Evolutionary conservation across 2,113 vertebrate genomes (phyloP).

Genomic region (Dromiciops gliroides): DNA sequence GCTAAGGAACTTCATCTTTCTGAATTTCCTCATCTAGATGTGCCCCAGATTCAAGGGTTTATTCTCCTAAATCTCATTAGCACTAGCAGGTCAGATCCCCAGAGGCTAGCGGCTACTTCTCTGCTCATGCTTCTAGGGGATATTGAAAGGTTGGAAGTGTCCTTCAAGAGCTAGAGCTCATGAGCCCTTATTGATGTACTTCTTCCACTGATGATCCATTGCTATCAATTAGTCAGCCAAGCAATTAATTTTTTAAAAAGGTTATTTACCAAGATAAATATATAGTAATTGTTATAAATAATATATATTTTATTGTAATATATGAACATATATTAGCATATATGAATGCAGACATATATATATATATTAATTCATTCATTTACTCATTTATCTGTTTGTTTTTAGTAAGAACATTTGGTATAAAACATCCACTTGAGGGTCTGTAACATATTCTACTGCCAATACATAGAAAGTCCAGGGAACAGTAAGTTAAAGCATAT

Average conservation of each 20-base stretch:
- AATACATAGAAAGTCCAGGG: too few species aligned
- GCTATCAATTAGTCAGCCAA: background rate
- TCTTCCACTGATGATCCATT: background rate
- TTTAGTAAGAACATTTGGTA: too few species aligned
- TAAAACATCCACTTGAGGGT: too few species aligned
- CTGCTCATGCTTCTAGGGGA: background rate
- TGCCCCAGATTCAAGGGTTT: background rate
- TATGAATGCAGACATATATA: background rate
- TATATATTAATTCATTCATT: background rate
- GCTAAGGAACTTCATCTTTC: background rate
- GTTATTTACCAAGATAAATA: background rate
- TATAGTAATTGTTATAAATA: background rate
- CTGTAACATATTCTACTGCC: too few species aligned
- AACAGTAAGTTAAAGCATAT: too few species aligned
- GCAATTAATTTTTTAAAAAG: too few species aligned
- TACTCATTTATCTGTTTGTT: too few species aligned
- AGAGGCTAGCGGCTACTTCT: background rate
- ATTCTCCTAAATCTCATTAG: background rate
- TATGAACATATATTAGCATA: background rate
- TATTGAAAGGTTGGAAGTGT: background rate
- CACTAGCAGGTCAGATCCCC: background rate
- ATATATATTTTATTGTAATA: background rate
- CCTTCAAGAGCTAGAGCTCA: background rate
- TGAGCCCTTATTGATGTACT: background rate
- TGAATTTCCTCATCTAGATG: background rate